Base-by-base conservation (phyloP, 92 coral and sea anemone genomes). In the Phenganax stokvisi region DNA sequence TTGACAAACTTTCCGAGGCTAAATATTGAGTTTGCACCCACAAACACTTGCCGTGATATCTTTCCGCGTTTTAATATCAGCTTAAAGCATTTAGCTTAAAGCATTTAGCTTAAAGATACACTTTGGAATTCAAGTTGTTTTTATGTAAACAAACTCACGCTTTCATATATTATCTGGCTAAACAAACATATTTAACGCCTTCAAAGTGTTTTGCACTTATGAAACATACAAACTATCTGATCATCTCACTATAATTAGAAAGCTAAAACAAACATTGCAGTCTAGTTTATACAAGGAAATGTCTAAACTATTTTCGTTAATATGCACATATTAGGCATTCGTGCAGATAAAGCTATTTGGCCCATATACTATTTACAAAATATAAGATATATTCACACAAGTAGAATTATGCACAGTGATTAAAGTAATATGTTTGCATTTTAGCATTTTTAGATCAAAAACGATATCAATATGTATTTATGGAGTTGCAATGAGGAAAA, bases 121-220 rank as follows among this genome's bases (percentile, higher is more conserved):
- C 12, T 27, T 1, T 29, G 77, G 59, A 13, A 73, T 54, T 52
- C 77, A 71, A 73, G 52, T 10, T 52, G 56, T 54, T 73, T 65
- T 51, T 73, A 56, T 6, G 25, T 73, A 54, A 73, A 73, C 77
- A 73, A 73, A 25, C 27, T 25, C 56, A 56, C 59, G 47, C 56
- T 58, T 13, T 58, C 30, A 52, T 73, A 60, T 73, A 60, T 73
- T 9, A 53, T 73, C 9, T 17, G 16, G 28, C 59, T 73, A 73
- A 27, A 73, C 77, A 10, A 73, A 73, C 57, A 51, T 25, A 8
- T 73, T 51, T 12, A 73, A 12, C 77, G 15, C 77, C 62, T 16
- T 16, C 52, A 58, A 13, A 53, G 56, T 52, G 59, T 71, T 25
- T 71, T 3, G 10, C 54, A 47, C 56, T 16, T 71, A n/a, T 51